Evolutionary conservation across 2,113 vertebrate species (phyloP).

Genomic region (Rhynchopsitta pachyrhyncha): DNA sequence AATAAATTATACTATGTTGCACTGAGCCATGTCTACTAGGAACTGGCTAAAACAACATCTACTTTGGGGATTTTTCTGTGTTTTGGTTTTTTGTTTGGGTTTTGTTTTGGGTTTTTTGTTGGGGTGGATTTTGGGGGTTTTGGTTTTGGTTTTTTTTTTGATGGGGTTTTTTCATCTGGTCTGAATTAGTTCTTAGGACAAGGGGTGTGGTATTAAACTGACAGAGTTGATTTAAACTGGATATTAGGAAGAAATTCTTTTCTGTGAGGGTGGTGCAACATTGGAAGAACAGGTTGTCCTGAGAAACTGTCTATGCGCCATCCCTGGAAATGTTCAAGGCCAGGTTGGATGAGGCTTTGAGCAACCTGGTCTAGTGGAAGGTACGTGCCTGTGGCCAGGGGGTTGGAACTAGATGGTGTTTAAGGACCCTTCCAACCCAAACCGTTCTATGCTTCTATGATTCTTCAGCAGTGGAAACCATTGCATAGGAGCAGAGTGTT

Average conservation of each 20-base stretch:
- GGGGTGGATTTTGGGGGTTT: neutral
- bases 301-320: neutral
- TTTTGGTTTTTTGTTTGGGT: neutral
- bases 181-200: neutral
- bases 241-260: neutral
- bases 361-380: neutral
- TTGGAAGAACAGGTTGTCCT: neutral
- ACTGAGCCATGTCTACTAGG: neutral
- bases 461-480: neutral
- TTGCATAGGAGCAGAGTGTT: neutral
- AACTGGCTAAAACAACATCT: neutral
- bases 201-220: neutral
- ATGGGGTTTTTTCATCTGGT: neutral
- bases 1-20: neutral
- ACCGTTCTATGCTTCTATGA: neutral
- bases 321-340: neutral
- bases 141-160: neutral
- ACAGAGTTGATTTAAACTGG: neutral
- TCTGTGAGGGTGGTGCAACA: neutral
- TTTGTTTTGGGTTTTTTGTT: neutral
- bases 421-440: neutral
- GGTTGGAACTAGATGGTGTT: neutral
- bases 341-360: neutral
- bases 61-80: neutral
- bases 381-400: neutral